These are phyloP conservation scores for Uloborus plumipes DNA, from an alignment of 2,888 invertebrate genomes.

Conservation along the genomic window DNA sequence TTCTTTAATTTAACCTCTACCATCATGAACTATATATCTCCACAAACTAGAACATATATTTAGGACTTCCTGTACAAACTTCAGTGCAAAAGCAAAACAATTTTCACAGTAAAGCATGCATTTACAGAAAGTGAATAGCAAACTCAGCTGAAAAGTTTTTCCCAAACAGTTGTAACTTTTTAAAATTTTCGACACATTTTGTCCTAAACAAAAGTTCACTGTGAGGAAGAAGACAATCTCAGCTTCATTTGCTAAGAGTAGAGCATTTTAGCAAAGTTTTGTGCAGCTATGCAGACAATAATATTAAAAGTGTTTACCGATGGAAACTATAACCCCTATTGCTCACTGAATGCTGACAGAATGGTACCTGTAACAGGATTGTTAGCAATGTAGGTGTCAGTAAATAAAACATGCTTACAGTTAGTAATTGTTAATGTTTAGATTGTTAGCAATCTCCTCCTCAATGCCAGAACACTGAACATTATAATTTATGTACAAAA, in stretches of 20 bases:
- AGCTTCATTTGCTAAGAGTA: conserved; percentile 10
- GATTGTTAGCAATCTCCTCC: conserved; percentile 51
- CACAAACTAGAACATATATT: too few species aligned
- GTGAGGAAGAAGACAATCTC: background rate
- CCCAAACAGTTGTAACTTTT: too few species aligned
- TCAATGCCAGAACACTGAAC: conserved; percentile 6
- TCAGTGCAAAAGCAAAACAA: background rate
- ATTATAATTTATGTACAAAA: too few species aligned
- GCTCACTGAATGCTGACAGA: conserved; percentile 95
- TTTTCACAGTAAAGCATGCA: background rate
- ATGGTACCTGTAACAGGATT: conserved; percentile 82
- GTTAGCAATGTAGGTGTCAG: conserved; percentile 62
- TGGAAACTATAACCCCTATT: conserved; percentile 95
- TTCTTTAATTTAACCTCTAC: too few species aligned
- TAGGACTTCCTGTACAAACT: too few species aligned
- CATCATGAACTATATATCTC: too few species aligned
- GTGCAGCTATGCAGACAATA: conserved; percentile 64
- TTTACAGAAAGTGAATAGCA: background rate
- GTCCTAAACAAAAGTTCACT: too few species aligned
- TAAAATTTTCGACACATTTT: background rate
- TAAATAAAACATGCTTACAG: conserved; percentile 60
- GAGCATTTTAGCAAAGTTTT: conserved; percentile 24
- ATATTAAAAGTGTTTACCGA: conserved; percentile 78
- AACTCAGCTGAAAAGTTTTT: conserved; percentile 28
- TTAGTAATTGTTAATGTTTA: conserved; percentile 47